A percentile compares a stretch with the other conserved stretches of the same genome.
These are phyloP conservation scores for Torymus aiolomorphi DNA, from an alignment of 2,888 invertebrate species.

Conservation along the genomic window DNA sequence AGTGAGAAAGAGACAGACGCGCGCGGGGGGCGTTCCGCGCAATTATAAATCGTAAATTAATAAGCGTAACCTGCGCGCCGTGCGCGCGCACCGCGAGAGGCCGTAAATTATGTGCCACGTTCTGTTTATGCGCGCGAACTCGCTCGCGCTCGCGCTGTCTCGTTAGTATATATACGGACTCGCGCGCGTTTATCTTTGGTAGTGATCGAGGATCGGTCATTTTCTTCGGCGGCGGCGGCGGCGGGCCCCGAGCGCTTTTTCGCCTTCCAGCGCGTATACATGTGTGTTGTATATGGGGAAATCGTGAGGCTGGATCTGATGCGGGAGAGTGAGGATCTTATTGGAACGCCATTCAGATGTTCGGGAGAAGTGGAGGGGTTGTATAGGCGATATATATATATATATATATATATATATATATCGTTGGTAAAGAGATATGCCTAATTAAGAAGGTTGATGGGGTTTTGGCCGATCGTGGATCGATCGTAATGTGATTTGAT, in stretches of 20 bases:
- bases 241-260: neutral
- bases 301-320: neutral
- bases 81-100: constrained; percentile 40
- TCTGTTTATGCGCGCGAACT: neutral
- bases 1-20: constrained; percentile 26
- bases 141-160: constrained; percentile 42
- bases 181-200: constrained; percentile 45
- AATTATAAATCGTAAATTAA: constrained; percentile 71
- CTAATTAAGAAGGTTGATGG: no score
- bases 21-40: constrained; percentile 53
- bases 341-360: no score
- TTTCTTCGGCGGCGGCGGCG: constrained; percentile 11
- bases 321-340: neutral
- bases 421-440: no score
- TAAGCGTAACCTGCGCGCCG: constrained; percentile 63
- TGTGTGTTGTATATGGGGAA: no score
- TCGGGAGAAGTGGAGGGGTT: no score
- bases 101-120: constrained; percentile 44
- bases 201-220: constrained; percentile 49
- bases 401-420: no score
- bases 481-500: no score
- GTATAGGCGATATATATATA: no score
- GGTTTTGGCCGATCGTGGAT: no score
- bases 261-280: neutral
- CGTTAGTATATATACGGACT: constrained; percentile 49